A percentile compares a stretch with the other conserved stretches of the same genome.
Conservation (phyloP, 1,140 invertebrate species). For the Drosophila equinoxialis region DNA sequence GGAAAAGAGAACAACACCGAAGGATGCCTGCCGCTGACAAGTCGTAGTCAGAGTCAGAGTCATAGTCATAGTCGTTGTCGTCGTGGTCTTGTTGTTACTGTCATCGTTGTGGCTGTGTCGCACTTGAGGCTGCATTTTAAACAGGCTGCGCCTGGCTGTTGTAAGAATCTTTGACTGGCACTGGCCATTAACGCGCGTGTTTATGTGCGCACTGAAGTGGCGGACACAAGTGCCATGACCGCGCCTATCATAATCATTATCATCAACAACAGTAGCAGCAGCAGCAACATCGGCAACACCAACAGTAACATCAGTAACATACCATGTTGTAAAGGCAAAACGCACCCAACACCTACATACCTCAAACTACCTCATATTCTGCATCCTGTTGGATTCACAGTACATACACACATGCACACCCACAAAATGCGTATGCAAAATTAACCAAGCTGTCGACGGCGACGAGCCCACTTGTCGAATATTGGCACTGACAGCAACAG, state of each 20-base stretch:
- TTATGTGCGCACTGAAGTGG: slow-evolving; percentile 35
- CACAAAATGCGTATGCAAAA: slow-evolving; percentile 26
- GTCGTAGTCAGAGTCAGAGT: slow-evolving; percentile 6
- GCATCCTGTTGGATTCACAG: not conserved
- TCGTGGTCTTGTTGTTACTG: slow-evolving; percentile 13
- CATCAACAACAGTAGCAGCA: slow-evolving; percentile 19
- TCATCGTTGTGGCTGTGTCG: slow-evolving; percentile 26
- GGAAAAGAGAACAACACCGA: not conserved
- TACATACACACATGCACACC: slow-evolving; percentile 9
- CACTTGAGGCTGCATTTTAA: slow-evolving; percentile 33
- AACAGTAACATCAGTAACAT: slow-evolving; percentile 17
- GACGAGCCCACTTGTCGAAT: slow-evolving; percentile 39
- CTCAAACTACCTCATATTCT: not conserved
- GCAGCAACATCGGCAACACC: not conserved
- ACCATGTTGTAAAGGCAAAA: slow-evolving; percentile 12
- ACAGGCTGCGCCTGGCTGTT: slow-evolving; percentile 18
- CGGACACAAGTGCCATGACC: slow-evolving; percentile 21
- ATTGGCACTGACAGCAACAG: slow-evolving; percentile 40
- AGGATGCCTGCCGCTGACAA: slow-evolving; percentile 25
- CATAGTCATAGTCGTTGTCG: slow-evolving; percentile 5
- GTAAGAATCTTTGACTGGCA: slow-evolving; percentile 28
- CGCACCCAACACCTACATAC: not conserved
- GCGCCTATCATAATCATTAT: slow-evolving; percentile 40
- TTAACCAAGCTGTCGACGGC: slow-evolving; percentile 29
- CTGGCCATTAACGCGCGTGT: slow-evolving; percentile 34